Evolutionary conservation across 2,888 invertebrate genomes (phyloP), one percentile per base, ranked within the genome.

Genomic region (Epiblema foenella): DNA sequence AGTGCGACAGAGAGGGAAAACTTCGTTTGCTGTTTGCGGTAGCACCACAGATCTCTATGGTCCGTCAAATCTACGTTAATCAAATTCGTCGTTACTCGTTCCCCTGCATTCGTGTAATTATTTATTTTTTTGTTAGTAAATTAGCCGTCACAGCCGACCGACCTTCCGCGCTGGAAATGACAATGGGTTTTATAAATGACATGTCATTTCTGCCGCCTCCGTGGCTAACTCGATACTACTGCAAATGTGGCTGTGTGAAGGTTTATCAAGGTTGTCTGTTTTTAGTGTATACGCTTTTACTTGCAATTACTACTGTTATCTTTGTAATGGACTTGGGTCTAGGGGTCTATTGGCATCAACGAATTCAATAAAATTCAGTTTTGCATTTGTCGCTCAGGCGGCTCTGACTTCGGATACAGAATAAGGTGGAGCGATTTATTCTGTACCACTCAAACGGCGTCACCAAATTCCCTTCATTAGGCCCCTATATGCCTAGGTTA

Each of bases 71-170:
- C 33, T 24, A 57, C n/a, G 9, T 9, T 29, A 9, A 33, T 18
- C 20, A 62, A 29, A 49, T 63, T 33, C 20, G 29, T 29, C 12
- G 59, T 58, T 11, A 12, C 12, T 64, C 65, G 42, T 65, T 46
- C 49, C n/a, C 49, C 18, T 51, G 54, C 64, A 58, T 59, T 68
- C 24, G 67, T 60, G 56, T 67, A 69, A 70, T 70, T 65, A 66
- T 71, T 73, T 68, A 68, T 67, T 67, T 75, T 51, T 77, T 78
- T 79, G 75, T 75, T 75, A 77, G 70, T 73, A 77, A 78, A 79
- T 81, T 77, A 79, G 77, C 75, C 77, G 68, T 81, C 80, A 83
- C 83, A 79, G 79, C 57, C 78, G 79, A 83, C 71, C 73, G 83
- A 57, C 77, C 83, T 86, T 83, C 82, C 82, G 82, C 76, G 58